Evolutionary conservation across 2,113 vertebrate species (phyloP).

Genomic region (Cariama cristata): DNA sequence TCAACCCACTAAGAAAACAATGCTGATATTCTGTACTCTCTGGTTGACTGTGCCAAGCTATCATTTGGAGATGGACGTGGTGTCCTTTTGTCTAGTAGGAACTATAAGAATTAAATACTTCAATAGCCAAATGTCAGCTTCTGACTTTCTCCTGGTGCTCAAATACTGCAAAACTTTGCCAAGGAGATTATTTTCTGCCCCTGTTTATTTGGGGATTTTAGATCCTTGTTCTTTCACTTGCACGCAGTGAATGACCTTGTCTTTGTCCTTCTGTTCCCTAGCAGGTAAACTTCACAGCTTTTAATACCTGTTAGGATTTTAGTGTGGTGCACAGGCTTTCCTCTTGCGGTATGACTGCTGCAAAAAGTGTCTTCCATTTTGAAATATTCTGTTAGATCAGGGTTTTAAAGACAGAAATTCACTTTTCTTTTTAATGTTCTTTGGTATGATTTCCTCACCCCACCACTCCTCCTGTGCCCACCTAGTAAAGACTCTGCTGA

Average conservation of each 20-base stretch:
- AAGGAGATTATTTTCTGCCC: constrained; percentile 39
- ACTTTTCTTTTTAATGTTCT: background rate
- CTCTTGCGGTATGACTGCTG: background rate
- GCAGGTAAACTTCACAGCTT: constrained; percentile 8
- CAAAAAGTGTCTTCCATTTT: constrained; percentile 7
- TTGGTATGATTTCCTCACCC: background rate
- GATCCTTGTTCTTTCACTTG: background rate
- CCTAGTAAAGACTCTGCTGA: background rate
- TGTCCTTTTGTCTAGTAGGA: background rate
- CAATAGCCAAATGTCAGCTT: constrained; percentile 30
- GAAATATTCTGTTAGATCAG: background rate
- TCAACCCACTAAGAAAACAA: background rate
- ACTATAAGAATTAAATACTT: background rate
- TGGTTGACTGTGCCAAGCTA: background rate
- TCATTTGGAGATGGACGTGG: background rate
- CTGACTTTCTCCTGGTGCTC: background rate
- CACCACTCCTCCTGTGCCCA: background rate
- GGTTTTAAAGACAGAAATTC: background rate
- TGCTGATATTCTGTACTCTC: background rate
- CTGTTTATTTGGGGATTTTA: constrained; percentile 33
- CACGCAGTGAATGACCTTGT: background rate
- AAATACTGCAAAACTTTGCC: constrained; percentile 50
- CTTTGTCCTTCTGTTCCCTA: constrained; percentile 41
- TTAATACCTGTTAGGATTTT: constrained; percentile 27
- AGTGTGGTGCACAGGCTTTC: background rate